Base-by-base conservation (phyloP, 1,140 invertebrate genomes). In the Macrotrachela quadricornifera region DNA sequence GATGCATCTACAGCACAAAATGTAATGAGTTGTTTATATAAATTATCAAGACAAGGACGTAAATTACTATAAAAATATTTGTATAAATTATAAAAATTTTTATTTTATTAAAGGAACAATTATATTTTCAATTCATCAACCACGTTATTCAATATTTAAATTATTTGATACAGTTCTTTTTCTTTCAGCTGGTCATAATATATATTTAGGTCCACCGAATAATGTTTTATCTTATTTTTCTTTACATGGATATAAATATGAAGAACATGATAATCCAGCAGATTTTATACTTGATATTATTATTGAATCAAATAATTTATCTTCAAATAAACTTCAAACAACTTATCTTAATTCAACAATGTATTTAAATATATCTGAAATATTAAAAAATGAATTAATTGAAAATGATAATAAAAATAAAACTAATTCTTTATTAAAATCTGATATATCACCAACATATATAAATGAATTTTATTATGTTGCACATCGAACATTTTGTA, bases 111-210 rank as follows among this genome's bases (percentile, higher is more conserved):
- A 58, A 37, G 58, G 59, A 14, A 70, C 65, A 10, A 63, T 71
- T 14, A 61, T 71, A 12, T 66, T 71, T 50, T 69, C 68, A 9
- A 69, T 71, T 15, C 69, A 71, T 57, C 69, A 71, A 57, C 69
- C 68, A 21, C 60, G 68, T 3, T 71, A 61, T 50, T 65, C 65
- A 43, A 70, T 71, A 40, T 71, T 59, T 57, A 59, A 63, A 21
- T 54, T 67, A 46, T 70, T 69, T 62, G 65, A 70, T 50, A 56
- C 46, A 10, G 46, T 70, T 0, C 60, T 63, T 43, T 53, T 71
- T 15, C 50, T 71, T 12, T 63, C 62, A 12, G 49, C 58, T 9
- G 69, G 69, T 13, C 56, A 64, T 49, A 56, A 56, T 12, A 60
- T 67, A 1, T 71, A 67, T 54, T 62, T 67, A 55, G 69, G 69